Evolutionary conservation across 1,140 invertebrate genomes (phyloP), one percentile per base, ranked within the genome.

Genomic region (Papilio dardanus): DNA sequence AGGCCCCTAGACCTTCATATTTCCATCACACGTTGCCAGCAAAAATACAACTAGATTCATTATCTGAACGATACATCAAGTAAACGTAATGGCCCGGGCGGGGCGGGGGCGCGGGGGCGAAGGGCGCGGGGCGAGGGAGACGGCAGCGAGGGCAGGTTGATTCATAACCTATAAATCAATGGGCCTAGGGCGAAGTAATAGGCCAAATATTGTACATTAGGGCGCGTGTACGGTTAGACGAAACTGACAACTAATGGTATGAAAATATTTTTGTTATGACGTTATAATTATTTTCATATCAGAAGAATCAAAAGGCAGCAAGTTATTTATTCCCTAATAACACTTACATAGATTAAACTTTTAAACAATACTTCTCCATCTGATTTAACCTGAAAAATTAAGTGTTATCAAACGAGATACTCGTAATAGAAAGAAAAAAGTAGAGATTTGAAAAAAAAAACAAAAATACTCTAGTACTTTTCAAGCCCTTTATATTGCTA

Each of bases 141-240:
- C 77, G 75, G 66, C 46, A 46, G 78, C 68, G 76, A 78, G 74
- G 80, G 78, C 79, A 79, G 84, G 88, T 86, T 89, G 90, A 92
- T 91, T 91, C 88, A 91, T 92, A 92, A 91, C 88, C 89, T 78
- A 92, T 92, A 92, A 92, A 92, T 92, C 91, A 92, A 92, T 90
- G 89, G 85, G 78, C 77, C 69, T 81, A 82, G 84, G 79, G 81
- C 78, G 84, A 76, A 78, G 85, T 88, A 90, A 91, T 89, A 89
- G 86, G 83, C 84, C 88, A 88, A 91, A 89, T 88, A 89, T 89
- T 88, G 87, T 85, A 75, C 76, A 79, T 80, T 82, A 80, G 77
- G 80, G 78, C 77, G 66, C 76, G 24, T 54, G 42, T 71, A 71
- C 69, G 10, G 69, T 42, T 24, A 35, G 21, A 24, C 3, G 37